Evolutionary conservation across 1,140 invertebrate species (phyloP), one percentile per base, ranked within the genome.

Genomic region (Brachionus asplanchnoidis): DNA sequence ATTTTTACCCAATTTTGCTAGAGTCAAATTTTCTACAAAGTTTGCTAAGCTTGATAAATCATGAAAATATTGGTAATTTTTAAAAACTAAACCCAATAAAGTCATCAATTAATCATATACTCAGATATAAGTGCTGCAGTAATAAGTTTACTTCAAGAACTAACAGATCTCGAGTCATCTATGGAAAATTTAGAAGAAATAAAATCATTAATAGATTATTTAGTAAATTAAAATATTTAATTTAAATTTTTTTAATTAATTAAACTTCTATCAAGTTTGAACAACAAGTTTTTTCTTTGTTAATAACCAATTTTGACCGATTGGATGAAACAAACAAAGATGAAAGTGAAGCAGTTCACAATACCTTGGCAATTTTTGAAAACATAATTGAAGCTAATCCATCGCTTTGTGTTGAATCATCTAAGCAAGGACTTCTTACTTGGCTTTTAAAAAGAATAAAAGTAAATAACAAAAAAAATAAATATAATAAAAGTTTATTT

Each of bases 41-140:
- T 56, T 88, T 99, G n/a, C 90, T 99, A 8, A 95, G 97, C 88
- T 92, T 99, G 42, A 89, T 99, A 9, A 93, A 94, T 36, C 98
- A 99, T 91, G 97, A 99, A 88, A 99, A 99, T 90, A 96, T 95
- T 79, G 97, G 97, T 90, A 93, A 94, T 93, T 79, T 92, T 95
- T 14, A n/a, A 12, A 68, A 36, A 23, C n/a, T 14, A 11, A 32
- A 20, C 12, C 3, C 11, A 82, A 66, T 40, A 14, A 65, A 12
- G 8, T 12, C 14, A 65, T 32, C 26, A 40, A 50, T 46, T 80
- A 70, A 46, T 56, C 53, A n/a, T 60, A 73, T 36, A 85, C 8
- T 28, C 50, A 87, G 88, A 90, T 85, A 91, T 92, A 23, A 87
- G 90, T 14, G 90, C 91, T 79, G 88, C 90, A 84, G 90, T 91